A percentile compares a stretch with the other conserved stretches of the same genome.
Conservation (phyloP, 2,113 vertebrate species). For the Ceyx cyanopectus region DNA sequence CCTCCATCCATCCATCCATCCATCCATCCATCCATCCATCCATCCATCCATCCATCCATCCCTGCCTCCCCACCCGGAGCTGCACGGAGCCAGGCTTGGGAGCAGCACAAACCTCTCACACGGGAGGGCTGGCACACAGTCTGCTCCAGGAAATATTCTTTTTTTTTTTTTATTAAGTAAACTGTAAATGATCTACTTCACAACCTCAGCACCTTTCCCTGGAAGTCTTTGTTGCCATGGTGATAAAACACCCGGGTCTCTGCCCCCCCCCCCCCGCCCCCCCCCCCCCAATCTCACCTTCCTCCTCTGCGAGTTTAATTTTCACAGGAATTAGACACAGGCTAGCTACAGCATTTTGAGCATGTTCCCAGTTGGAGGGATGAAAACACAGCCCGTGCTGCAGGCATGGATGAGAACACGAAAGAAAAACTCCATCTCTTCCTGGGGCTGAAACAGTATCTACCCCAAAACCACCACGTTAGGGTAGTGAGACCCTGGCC, state of each 20-base stretch:
- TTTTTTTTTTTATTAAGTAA: background rate
- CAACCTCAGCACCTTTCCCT: conserved; percentile 30
- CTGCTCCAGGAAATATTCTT: background rate
- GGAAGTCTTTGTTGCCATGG: conserved; percentile 35
- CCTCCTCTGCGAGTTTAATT: background rate
- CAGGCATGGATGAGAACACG: background rate
- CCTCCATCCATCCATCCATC: background rate
- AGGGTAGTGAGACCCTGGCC: background rate
- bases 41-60: background rate
- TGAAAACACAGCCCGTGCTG: background rate
- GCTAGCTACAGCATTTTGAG: background rate
- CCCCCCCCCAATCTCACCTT: background rate
- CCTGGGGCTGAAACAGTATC: background rate
- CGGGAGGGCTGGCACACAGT: background rate
- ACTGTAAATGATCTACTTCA: conserved; percentile 22
- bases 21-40: background rate
- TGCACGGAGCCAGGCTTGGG: background rate
- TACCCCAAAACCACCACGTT: background rate
- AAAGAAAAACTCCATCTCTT: background rate
- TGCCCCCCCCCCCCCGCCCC: background rate
- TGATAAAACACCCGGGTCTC: background rate
- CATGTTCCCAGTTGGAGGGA: background rate
- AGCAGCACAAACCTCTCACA: background rate
- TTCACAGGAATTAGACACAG: background rate
- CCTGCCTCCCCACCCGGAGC: background rate